Percentiles rank a stretch among this genome's conserved stretches.
These are phyloP conservation scores for Tachycineta bicolor DNA, from an alignment of 2,113 vertebrate genomes.

Conservation along the genomic window DNA sequence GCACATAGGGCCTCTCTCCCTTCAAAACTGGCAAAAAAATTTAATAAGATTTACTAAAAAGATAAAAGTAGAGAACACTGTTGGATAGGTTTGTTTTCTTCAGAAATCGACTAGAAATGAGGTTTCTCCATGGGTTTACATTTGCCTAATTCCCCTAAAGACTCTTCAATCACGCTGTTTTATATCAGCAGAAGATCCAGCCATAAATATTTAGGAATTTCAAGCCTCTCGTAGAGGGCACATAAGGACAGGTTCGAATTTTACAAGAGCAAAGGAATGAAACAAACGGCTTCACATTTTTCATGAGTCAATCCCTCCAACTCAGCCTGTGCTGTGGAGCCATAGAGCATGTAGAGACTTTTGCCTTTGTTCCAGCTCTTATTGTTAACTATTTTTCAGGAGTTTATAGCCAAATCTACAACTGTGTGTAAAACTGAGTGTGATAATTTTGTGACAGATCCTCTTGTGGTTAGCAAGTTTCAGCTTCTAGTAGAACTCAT, in stretches of 20 bases:
- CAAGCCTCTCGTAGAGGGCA: background rate
- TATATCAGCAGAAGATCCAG: background rate
- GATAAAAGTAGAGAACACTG: background rate
- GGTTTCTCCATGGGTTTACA: background rate
- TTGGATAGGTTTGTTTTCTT: background rate
- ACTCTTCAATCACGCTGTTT: background rate
- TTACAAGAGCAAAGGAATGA: slow-evolving; percentile 24
- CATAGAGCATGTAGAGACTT: background rate
- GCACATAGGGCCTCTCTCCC: background rate
- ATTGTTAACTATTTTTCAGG: background rate
- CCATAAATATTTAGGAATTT: slow-evolving; percentile 43
- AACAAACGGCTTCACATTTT: background rate
- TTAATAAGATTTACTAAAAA: background rate
- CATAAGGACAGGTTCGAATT: slow-evolving; percentile 9
- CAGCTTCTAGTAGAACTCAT: background rate
- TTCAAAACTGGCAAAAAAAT: background rate
- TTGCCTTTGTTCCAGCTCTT: background rate
- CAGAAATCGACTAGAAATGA: background rate
- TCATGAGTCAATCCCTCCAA: background rate
- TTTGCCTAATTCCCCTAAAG: slow-evolving; percentile 7
- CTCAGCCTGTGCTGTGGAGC: background rate
- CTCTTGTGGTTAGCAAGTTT: background rate
- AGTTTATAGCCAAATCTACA: background rate
- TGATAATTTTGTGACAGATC: background rate
- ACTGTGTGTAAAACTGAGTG: background rate